Conservation (phyloP, 1,140 invertebrate genomes). For the Tetramorium parvispinum region DNA sequence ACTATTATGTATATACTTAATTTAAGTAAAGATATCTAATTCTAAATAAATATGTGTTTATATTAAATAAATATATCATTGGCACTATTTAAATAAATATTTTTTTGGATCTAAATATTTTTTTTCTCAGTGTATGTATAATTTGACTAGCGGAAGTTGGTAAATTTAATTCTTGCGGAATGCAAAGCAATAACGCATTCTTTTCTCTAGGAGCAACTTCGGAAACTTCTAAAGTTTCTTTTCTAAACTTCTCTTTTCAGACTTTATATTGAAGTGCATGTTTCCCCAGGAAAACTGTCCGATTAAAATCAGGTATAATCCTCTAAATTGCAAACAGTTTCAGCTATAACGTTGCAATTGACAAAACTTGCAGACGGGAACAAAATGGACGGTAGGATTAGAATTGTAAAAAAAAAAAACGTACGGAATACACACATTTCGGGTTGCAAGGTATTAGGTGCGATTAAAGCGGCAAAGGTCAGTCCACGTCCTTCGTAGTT, state of each 20-base stretch:
- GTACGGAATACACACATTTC: not conserved
- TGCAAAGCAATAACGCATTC: not conserved
- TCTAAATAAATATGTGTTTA: no score
- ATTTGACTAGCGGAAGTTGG: not conserved
- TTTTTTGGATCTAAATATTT: no score
- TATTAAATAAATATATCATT: no score
- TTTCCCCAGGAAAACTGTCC: not conserved
- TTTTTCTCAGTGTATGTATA: no score
- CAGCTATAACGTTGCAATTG: not conserved
- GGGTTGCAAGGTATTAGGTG: constrained; percentile 1
- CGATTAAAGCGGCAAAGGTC: constrained; percentile 56
- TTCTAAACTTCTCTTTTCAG: constrained; percentile 1
- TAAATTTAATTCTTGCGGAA: not conserved
- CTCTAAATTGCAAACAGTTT: constrained; percentile 17
- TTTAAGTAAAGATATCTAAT: no score
- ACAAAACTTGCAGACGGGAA: not conserved
- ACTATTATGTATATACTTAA: no score
- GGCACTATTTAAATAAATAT: no score
- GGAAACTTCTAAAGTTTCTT: not conserved
- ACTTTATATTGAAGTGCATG: not conserved
- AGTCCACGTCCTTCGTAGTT: constrained; percentile 59
- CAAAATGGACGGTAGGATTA: not conserved
- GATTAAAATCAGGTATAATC: constrained; percentile 19
- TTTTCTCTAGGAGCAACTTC: not conserved
- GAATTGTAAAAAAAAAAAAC: not conserved